Percentiles rank a stretch among this genome's conserved stretches.
phyloP scores from a whole-genome alignment of 2,113 vertebrate genomes.

The Mixornis gularis region DNA sequence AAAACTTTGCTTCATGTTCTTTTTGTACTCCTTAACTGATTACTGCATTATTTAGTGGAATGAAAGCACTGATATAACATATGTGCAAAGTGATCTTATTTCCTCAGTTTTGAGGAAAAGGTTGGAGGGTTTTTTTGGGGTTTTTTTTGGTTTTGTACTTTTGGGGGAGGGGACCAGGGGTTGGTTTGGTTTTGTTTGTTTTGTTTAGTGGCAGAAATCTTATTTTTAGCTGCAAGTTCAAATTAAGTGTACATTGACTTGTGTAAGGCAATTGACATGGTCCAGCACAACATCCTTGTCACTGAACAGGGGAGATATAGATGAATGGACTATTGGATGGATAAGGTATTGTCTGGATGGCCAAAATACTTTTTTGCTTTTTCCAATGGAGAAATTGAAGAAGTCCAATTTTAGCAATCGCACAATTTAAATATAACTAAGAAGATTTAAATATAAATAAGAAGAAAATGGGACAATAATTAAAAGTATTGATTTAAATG shows the following conservation, averaged over 20 bases:
- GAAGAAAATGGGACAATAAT: neutral
- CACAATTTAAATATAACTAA: neutral
- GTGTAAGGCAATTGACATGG: neutral
- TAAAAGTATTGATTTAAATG: neutral
- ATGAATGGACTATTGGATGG: neutral
- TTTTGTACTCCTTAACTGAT: neutral
- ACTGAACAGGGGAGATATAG: neutral
- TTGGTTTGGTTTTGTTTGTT: neutral
- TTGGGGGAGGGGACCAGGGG: fast-evolving
- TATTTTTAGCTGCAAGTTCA: neutral
- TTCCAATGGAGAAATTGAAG: neutral
- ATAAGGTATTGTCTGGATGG: neutral
- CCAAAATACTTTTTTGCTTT: neutral
- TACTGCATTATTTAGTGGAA: neutral
- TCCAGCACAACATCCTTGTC: neutral
- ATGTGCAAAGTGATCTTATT: neutral
- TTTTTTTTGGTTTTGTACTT: neutral
- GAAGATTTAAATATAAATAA: too few relatives aligned
- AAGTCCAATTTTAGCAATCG: neutral
- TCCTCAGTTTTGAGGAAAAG: neutral
- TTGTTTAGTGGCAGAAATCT: neutral
- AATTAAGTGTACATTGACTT: neutral
- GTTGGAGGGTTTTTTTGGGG: fast-evolving
- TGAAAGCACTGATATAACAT: neutral
- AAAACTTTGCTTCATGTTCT: neutral